phyloP scores from a whole-genome alignment of 2,797 vertebrate genomes.

The Pitangus sulphuratus region DNA sequence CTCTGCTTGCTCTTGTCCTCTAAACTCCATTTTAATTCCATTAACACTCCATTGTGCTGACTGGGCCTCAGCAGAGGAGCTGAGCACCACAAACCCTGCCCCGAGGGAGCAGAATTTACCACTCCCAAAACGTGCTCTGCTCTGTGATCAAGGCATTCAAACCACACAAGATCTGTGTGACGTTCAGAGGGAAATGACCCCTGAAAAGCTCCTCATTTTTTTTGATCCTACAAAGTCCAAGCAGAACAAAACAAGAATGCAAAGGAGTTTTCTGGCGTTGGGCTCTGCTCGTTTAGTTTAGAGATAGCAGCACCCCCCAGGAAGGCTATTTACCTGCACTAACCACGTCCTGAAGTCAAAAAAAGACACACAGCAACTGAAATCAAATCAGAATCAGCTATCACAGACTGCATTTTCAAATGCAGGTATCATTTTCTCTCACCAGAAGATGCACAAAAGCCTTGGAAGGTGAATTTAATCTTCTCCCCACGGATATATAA shows the following conservation, averaged over 20 bases:
- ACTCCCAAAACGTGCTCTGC: neutral
- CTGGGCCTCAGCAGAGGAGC: neutral
- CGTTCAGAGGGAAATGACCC: neutral
- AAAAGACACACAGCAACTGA: neutral
- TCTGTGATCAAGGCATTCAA: neutral
- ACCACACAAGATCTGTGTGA: fast-evolving
- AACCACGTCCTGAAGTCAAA: neutral
- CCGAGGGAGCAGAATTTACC: neutral
- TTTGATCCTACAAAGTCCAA: neutral
- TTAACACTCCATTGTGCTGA: neutral
- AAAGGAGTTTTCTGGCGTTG: neutral
- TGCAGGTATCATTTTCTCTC: neutral
- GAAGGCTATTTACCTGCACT: neutral
- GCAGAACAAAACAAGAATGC: neutral
- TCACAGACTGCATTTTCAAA: neutral
- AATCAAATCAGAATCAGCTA: neutral
- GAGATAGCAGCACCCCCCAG: neutral
- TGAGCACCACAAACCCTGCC: neutral
- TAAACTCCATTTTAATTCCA: neutral
- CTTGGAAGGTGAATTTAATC: neutral
- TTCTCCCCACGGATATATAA: neutral
- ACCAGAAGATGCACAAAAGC: neutral
- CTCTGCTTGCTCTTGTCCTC: neutral
- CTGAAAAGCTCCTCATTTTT: neutral
- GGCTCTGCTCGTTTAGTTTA: neutral